phyloP scores from a whole-genome alignment of 2,113 vertebrate species.

The Toxotes jaculatrix region DNA sequence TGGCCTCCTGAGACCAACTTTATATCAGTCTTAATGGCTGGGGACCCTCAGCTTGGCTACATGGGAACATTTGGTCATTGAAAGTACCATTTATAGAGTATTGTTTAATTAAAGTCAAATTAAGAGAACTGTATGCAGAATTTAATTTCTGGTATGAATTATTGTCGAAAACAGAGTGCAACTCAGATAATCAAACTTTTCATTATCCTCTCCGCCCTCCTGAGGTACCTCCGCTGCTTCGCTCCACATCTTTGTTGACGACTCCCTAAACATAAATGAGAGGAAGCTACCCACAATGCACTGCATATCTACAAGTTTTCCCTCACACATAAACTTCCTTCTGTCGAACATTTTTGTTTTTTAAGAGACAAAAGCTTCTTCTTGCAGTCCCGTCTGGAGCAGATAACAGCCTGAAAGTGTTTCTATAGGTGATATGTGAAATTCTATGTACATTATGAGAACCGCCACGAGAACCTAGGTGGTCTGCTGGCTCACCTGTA shows the following conservation, averaged over 20 bases:
- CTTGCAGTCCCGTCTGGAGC: slow-evolving; percentile 21
- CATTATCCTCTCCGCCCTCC: slow-evolving; percentile 91
- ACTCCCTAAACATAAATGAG: slow-evolving; percentile 68
- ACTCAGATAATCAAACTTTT: slow-evolving; percentile 95
- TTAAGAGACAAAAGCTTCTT: slow-evolving; percentile 19
- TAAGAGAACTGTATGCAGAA: slow-evolving; percentile 94
- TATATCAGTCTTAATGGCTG: slow-evolving; percentile 90
- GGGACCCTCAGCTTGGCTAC: slow-evolving; percentile 90
- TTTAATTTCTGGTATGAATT: slow-evolving; percentile 95
- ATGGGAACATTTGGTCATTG: slow-evolving; percentile 94
- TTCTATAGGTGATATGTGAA: background rate
- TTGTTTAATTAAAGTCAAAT: slow-evolving; percentile 99
- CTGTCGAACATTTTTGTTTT: background rate
- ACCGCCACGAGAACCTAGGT: background rate
- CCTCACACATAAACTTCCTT: slow-evolving; percentile 37
- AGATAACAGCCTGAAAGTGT: slow-evolving; percentile 14
- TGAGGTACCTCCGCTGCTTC: slow-evolving; percentile 86
- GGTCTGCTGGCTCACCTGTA: background rate
- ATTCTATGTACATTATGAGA: background rate
- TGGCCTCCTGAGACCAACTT: slow-evolving; percentile 88
- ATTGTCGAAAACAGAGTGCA: slow-evolving; percentile 91
- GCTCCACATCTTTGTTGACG: slow-evolving; percentile 59
- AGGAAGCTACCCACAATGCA: slow-evolving; percentile 74
- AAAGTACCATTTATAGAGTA: slow-evolving; percentile 94
- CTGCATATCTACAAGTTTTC: slow-evolving; percentile 34